Evolutionary conservation across 2,113 vertebrate genomes (phyloP).

Genomic region (Hystrix brachyura): DNA sequence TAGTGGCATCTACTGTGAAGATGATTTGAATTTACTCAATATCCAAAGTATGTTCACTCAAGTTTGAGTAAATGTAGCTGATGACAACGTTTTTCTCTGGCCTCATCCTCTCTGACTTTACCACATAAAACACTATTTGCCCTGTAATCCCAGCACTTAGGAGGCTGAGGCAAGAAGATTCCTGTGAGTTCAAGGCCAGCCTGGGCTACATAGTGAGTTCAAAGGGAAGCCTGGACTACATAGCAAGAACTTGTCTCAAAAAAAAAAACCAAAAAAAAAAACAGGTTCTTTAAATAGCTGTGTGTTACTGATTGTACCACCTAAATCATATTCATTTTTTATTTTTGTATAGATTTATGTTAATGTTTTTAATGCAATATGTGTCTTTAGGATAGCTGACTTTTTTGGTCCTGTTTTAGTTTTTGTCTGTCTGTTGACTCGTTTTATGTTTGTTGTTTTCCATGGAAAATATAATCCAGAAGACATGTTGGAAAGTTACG

Average conservation of each 20-base stretch:
- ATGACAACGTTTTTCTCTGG: not conserved
- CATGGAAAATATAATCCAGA: not conserved
- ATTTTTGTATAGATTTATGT: constrained; percentile 19
- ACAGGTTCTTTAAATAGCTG: not conserved
- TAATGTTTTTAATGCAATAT: not conserved
- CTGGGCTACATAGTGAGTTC: not conserved
- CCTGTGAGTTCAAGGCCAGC: not conserved
- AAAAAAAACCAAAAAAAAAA: not conserved
- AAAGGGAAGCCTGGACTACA: not conserved
- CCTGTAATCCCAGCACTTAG: not conserved
- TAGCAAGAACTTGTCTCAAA: not conserved
- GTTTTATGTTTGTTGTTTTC: not conserved
- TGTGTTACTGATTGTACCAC: not conserved
- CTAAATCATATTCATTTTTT: not conserved
- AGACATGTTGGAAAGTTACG: not conserved
- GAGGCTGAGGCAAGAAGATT: not conserved
- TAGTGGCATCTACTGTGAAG: not conserved
- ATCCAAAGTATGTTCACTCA: not conserved
- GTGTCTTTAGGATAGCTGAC: not conserved
- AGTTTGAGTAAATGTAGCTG: not conserved
- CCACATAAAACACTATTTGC: not conserved
- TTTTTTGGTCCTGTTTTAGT: not conserved
- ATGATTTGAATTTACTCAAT: constrained; percentile 25
- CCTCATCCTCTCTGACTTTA: not conserved
- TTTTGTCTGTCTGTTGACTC: not conserved